These are phyloP conservation scores for Zhuqinia jingwanae DNA, from an alignment of 2,888 invertebrate genomes.

Conservation along the genomic window DNA sequence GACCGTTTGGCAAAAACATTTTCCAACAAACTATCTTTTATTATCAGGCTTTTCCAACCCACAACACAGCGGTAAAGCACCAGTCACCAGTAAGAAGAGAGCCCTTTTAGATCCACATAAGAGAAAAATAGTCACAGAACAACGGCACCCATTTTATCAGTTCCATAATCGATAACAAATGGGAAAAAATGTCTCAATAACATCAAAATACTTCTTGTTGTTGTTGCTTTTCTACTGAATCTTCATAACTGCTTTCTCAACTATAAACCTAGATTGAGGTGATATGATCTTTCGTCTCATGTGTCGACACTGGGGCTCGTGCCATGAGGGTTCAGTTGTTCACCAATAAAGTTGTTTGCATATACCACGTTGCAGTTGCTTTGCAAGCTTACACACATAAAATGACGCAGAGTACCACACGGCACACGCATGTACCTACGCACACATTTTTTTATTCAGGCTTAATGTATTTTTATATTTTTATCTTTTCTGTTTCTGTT, in stretches of 20 bases:
- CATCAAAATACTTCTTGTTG: conserved; percentile 3
- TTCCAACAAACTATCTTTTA: too few relatives aligned
- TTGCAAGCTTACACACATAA: too few relatives aligned
- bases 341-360: background rate
- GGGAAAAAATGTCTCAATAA: conserved; percentile 36
- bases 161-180: conserved; percentile 22
- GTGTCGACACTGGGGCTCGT: conserved; percentile 51
- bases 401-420: too few relatives aligned
- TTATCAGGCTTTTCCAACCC: too few relatives aligned
- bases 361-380: too few relatives aligned
- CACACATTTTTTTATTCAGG: background rate
- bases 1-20: too few relatives aligned
- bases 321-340: conserved; percentile 41
- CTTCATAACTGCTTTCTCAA: background rate
- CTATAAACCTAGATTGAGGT: conserved; percentile 64
- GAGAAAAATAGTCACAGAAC: too few relatives aligned
- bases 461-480: background rate
- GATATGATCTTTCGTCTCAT: conserved; percentile 46
- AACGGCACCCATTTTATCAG: too few relatives aligned
- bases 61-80: too few relatives aligned
- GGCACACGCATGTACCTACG: too few relatives aligned
- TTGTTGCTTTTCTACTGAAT: background rate
- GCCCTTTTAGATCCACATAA: too few relatives aligned
- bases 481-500: background rate
- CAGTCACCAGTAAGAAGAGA: too few relatives aligned